phyloP scores from a whole-genome alignment of 2,888 invertebrate species.

The Aphelenchoides bicaudatus region DNA sequence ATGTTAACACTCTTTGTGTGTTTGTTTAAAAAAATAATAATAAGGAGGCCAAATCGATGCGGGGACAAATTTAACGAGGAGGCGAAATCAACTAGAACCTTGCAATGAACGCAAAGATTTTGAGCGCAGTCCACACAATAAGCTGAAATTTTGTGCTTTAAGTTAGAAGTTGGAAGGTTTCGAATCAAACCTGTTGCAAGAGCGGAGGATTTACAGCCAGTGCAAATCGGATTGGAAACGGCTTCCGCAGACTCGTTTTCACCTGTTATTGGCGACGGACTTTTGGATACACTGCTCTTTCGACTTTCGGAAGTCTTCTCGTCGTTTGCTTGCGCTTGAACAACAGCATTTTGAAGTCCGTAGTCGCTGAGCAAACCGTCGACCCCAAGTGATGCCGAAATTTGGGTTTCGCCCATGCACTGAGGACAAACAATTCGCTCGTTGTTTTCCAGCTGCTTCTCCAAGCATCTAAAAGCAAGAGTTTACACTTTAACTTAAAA shows the following conservation, averaged over 20 bases:
- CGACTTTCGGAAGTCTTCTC: conserved; percentile 28
- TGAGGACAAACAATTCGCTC: conserved; percentile 71
- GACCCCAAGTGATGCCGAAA: conserved; percentile 66
- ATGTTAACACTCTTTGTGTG: no score
- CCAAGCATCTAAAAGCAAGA: no score
- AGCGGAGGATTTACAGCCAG: not conserved
- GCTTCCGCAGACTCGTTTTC: no score
- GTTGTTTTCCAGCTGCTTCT: conserved; percentile 18
- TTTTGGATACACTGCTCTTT: no score
- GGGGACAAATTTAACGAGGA: conserved; percentile 1
- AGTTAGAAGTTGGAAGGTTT: no score
- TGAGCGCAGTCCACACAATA: conserved; percentile 77
- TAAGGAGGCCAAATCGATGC: not conserved
- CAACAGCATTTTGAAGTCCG: conserved; percentile 63
- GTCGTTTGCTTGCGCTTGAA: conserved; percentile 19
- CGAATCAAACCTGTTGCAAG: not conserved
- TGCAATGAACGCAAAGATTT: conserved; percentile 91
- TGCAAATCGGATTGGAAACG: not conserved
- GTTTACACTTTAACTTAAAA: not conserved
- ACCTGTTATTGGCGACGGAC: conserved; percentile 13
- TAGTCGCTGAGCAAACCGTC: conserved; percentile 71
- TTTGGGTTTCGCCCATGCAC: conserved; percentile 64
- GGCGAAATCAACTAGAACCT: no score
- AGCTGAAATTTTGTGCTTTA: no score
- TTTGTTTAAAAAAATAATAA: no score